These are phyloP conservation scores for Micromesistius poutassou DNA, from an alignment of 2,797 vertebrate species.

Conservation along the genomic window DNA sequence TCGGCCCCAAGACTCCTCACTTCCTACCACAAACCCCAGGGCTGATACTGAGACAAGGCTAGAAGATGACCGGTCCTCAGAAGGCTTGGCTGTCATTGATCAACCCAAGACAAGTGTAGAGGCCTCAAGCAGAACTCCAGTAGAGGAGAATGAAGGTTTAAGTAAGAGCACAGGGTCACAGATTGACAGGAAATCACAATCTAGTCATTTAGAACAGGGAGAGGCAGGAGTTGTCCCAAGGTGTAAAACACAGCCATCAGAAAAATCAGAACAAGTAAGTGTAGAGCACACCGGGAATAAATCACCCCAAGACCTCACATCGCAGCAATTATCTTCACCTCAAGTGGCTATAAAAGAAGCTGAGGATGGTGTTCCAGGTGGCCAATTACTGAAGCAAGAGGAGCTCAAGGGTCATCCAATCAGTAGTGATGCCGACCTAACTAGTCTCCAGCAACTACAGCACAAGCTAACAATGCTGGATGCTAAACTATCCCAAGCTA, in stretches of 20 bases:
- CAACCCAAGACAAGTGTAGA: slow-evolving; percentile 40
- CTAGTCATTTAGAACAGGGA: slow-evolving; percentile 22
- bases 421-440: slow-evolving; percentile 5
- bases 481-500: slow-evolving; percentile 77
- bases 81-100: slow-evolving; percentile 42
- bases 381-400: slow-evolving; percentile 21
- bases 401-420: slow-evolving; percentile 6
- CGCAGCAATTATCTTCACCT: slow-evolving; percentile 41
- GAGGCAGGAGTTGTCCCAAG: slow-evolving; percentile 22
- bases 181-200: slow-evolving; percentile 25
- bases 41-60: slow-evolving; percentile 28
- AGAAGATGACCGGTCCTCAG: slow-evolving; percentile 43
- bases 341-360: slow-evolving; percentile 35
- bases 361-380: slow-evolving; percentile 30
- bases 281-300: slow-evolving; percentile 42
- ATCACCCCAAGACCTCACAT: slow-evolving; percentile 34
- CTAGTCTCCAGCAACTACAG: slow-evolving; percentile 65
- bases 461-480: slow-evolving; percentile 79
- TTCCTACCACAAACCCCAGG: not conserved
- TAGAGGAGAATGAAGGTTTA: slow-evolving; percentile 27
- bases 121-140: slow-evolving; percentile 22
- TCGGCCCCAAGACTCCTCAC: not conserved
- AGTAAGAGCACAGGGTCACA: slow-evolving; percentile 29
- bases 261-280: slow-evolving; percentile 50
- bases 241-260: slow-evolving; percentile 34